phyloP scores from a whole-genome alignment of 2,888 invertebrate species.

The Harmothoe impar region DNA sequence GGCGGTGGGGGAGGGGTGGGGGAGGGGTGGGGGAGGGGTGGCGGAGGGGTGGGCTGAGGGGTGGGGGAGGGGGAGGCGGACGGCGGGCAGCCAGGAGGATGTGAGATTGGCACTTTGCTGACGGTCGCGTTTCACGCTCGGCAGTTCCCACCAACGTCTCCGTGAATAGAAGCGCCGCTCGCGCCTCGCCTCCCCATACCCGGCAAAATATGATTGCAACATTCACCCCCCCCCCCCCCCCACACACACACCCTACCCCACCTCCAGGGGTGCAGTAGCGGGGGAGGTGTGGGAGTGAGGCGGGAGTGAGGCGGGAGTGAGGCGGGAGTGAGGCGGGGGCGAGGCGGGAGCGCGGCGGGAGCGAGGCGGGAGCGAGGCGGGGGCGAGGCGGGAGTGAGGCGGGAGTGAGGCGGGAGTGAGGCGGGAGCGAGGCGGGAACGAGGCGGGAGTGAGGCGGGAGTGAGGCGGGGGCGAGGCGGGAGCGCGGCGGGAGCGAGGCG shows the following conservation, averaged over 20 bases:
- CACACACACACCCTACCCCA: not conserved
- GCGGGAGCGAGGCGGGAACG: not conserved
- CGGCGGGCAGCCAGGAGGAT: not conserved
- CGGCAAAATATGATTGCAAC: not conserved
- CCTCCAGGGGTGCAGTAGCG: not conserved
- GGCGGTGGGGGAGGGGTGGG: conserved; percentile 22
- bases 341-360: too few relatives aligned
- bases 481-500: not conserved
- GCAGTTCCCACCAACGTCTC: not conserved
- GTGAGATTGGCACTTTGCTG: not conserved
- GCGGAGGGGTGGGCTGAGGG: not conserved
- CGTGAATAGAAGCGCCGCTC: not conserved
- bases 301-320: too few relatives aligned
- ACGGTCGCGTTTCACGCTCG: conserved; percentile 16
- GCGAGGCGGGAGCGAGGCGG: not conserved
- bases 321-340: too few relatives aligned
- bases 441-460: not conserved
- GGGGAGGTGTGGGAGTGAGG: not conserved
- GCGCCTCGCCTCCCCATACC: not conserved
- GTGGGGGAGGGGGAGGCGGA: not conserved
- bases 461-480: too few relatives aligned
- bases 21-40: conserved; percentile 21
- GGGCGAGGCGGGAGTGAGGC: not conserved
- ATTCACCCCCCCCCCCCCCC: not conserved
- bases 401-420: not conserved